Conservation (phyloP, 2,888 invertebrate species). For the Tiliacea citrago region DNA sequence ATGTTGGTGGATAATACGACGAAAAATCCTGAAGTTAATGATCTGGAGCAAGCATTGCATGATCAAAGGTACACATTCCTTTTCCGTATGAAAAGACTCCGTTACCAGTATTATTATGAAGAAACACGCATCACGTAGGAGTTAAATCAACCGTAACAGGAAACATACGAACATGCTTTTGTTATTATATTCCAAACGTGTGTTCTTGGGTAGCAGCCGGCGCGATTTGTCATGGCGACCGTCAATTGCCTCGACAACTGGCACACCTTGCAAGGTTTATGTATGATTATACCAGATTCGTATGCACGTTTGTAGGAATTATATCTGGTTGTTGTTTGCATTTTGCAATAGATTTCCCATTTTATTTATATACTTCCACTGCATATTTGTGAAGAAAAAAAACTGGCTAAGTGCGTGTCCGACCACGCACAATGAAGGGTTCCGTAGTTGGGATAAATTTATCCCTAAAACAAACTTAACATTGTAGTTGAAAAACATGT, state of each 20-base stretch:
- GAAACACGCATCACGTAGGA: constrained; percentile 28
- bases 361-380: too few species aligned
- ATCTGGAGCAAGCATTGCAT: not conserved
- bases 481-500: too few species aligned
- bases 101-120: constrained; percentile 22
- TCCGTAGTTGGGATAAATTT: too few species aligned
- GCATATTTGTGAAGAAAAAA: too few species aligned
- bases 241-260: constrained; percentile 35
- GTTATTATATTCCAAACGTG: constrained; percentile 56
- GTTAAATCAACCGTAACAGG: constrained; percentile 40
- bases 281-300: constrained; percentile 18
- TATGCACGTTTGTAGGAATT: constrained; percentile 5
- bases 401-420: too few species aligned
- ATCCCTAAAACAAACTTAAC: too few species aligned
- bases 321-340: not conserved
- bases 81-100: constrained; percentile 11
- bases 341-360: too few species aligned
- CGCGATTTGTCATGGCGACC: constrained; percentile 47
- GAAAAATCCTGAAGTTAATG: constrained; percentile 6
- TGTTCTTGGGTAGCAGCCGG: constrained; percentile 34
- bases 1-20: not conserved
- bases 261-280: constrained; percentile 22
- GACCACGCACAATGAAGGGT: too few species aligned
- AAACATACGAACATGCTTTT: constrained; percentile 32
- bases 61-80: constrained; percentile 6